Base-by-base conservation (phyloP, 1,140 invertebrate species). In the Lerema accius region DNA sequence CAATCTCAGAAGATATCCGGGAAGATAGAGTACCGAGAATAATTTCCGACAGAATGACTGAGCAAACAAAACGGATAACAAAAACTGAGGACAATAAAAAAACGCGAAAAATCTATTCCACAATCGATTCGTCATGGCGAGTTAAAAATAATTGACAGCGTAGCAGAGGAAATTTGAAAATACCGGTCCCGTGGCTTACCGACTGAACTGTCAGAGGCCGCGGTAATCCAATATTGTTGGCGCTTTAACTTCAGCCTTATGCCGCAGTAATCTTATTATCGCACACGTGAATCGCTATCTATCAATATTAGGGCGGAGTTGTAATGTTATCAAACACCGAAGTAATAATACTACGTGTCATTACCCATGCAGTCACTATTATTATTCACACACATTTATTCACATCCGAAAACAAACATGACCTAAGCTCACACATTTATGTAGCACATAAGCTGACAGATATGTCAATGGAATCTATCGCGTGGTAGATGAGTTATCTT, bases 91-190 rank as follows among this genome's bases (percentile, higher is more conserved):
- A 32, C n/a, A n/a, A 58, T 26, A 59, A 46, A 37, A 49, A 45
- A 59, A 16, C 11, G 32, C 16, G 28, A 45, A 59, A 46, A 45
- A 59, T 37, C 45, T 46, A n/a, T 59, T 15, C 15, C 45, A 6
- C 15, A 59, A 46, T 59, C 55, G 55, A 59, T 59, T 59, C 32
- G 42, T 59, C 46, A 17, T 28, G 55, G 14, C 42, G 11, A n/a
- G n/a, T n/a, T 59, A 59, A 45, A 15, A 59, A 46, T 59, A 59
- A 59, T 59, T 46, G 42, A 59, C 55, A 35, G 42, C 42, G 42
- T 37, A 45, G 55, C 55, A 37, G 45, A 45, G 40, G n/a, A 46
- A 46, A 19, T 59, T 59, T 59, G 42, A 59, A 46, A 59, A 26
- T 59, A 46, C 42, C n/a, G 26, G 26, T 7, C 55, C 23, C 28